Evolutionary conservation across 2,113 vertebrate species (phyloP), one percentile per base, ranked within the genome.

Genomic region (Excalfactoria chinensis): DNA sequence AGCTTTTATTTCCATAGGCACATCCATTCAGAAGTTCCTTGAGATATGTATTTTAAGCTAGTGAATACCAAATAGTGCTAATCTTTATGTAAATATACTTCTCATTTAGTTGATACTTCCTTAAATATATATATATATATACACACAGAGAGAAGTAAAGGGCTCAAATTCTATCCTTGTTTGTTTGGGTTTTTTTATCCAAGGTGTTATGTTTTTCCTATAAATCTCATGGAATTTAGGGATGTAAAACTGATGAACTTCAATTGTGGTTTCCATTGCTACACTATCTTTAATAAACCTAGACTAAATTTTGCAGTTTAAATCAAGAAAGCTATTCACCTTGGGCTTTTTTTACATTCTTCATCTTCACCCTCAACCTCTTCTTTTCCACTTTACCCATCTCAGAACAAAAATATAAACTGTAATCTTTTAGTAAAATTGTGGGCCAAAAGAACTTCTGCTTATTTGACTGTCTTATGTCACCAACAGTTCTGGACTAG

Each of bases 321-420:
- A 93, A 79, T 62, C 40, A 93, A 92, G 63, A 88, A 86, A 72
- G 40, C 56, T 81, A 58, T 78, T 92, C 88, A 48, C 62, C 48
- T 76, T 35, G 56, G 88, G 51, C 11, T 88, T 70, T 58, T 51
- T 69, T 25, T 3, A 63, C 58, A 62, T 35, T 81, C 19, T 77
- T 83, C 72, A 9, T 60, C 18, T 84, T 95, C 43, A 69, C 34
- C 11, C 21, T 80, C 60, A 79, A 48, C 15, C 21, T 80, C 60
- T 56, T 8, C 25, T 13, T 64, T 83, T 94, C 19, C 34, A 46
- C 26, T 46, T n/a, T 78, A 23, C 11, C 13, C 71, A 30, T 91
- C 79, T 85, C 70, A 80, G 37, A 89, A 59, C 56, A 91, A 91
- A 94, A 93, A 58, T 25, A 71, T 16, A 91, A 84, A 5, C 22